Evolutionary conservation across 2,888 invertebrate genomes (phyloP), one percentile per base, ranked within the genome.

Genomic region (Athalia cordata): DNA sequence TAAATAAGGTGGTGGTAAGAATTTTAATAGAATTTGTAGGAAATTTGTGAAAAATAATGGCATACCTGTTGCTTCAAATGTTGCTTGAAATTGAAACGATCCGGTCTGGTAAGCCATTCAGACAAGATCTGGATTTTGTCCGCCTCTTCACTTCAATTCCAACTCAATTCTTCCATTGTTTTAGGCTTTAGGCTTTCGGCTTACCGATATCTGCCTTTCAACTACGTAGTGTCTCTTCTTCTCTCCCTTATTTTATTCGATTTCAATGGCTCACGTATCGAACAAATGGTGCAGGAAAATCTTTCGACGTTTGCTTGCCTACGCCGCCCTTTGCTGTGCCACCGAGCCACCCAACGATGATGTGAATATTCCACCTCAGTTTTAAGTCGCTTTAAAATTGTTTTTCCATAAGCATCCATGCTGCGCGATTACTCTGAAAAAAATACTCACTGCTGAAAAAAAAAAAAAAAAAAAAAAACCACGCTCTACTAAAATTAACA

Each of bases 241-340:
- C 80, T 67, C 80, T 80, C 78, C 61, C 80, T 79, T 80, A 80
- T 85, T 86, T 86, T 85, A 86, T 86, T 86, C 85, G 83, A 85
- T 86, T 86, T 83, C 83, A 74, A 78, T 74, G 78, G 74, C 72
- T 78, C 68, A 78, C 78, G 64, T 74, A 70, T 64, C 70, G 70
- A 74, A 15, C 72, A 64, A 68, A 78, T 64, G 62, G 74, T 55
- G 66, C 77, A 57, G 77, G 45, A 66, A 77, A 59, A 59, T 67
- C 77, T 77, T 77, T 49, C 77, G 66, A 66, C 77, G 77, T 67
- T 77, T 77, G 68, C 75, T 62, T 13, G 15, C 62, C 62, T 50
- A 5, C 72, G 13, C 11, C 47, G 29, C 75, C 47, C 62, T 1
- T 49, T 15, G 29, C 45, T 62, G n/a, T 2, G 29, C 29, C 29